A percentile compares a stretch with the other conserved stretches of the same genome.
Conservation (phyloP, 2,888 invertebrate species). For the Drosophila aldrichi region DNA sequence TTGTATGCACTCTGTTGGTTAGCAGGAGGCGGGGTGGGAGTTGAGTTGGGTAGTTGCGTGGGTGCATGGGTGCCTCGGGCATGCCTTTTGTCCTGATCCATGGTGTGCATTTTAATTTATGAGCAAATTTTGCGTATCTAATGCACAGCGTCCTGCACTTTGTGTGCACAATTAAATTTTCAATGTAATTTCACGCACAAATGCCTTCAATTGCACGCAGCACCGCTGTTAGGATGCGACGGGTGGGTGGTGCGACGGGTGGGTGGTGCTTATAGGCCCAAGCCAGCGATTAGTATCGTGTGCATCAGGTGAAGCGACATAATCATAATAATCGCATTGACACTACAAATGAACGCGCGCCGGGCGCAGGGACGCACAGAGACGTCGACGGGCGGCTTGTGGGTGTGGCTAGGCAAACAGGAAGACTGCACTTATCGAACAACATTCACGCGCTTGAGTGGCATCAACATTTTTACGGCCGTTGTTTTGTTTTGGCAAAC, state of each 20-base stretch:
- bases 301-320: constrained; percentile 68
- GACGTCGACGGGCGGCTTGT: too few species aligned
- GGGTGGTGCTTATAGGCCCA: constrained; percentile 21
- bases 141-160: constrained; percentile 59
- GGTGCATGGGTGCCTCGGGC: constrained; percentile 4
- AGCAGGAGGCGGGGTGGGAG: background rate
- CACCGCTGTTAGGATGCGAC: background rate
- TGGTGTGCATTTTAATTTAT: constrained; percentile 67
- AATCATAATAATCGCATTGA: constrained; percentile 77
- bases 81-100: constrained; percentile 43
- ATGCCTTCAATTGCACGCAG: constrained; percentile 65
- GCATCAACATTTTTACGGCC: constrained; percentile 41
- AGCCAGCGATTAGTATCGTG: constrained; percentile 35
- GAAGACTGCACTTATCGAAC: constrained; percentile 25
- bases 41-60: background rate
- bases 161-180: constrained; percentile 76
- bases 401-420: constrained; percentile 1
- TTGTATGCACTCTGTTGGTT: constrained; percentile 5
- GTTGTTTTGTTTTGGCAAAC: constrained; percentile 44
- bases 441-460: constrained; percentile 37
- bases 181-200: constrained; percentile 78
- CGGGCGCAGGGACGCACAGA: background rate
- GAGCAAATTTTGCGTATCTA: constrained; percentile 69
- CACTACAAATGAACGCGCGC: constrained; percentile 67
- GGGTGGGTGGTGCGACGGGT: background rate